Evolutionary conservation across 1,140 invertebrate genomes (phyloP), one percentile per base, ranked within the genome.

Genomic region (Camponotus vicinus): DNA sequence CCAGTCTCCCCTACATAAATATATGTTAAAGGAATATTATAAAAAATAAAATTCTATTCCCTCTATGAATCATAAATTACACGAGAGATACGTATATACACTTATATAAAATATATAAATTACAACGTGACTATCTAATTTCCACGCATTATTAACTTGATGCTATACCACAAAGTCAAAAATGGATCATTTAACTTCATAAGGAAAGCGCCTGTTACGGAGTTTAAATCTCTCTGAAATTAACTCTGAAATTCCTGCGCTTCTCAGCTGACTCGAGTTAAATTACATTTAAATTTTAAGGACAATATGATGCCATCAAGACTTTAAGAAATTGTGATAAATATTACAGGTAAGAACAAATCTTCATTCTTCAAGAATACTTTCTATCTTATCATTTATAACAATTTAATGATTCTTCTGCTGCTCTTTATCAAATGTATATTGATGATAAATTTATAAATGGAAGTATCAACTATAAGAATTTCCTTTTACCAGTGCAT

Each of bases 261-360:
- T 67, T 55, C 55, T 45, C 49, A 15, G n/a, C 15, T 13, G 18
- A 21, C 18, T 69, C 34, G 18, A 79, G 42, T 79, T 79, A 79
- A 79, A 79, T 79, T 79, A 59, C 42, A 37, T 79, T 79, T 69
- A 55, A 79, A 79, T 79, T 55, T 79, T 52, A 79, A 79, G 34
- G 49, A 1, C 2, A 8, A 79, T 42, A 4, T 52, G 32, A 52
- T 18, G 7, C n/a, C 8, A 18, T 4, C 21, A 27, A 27, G 27
- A 27, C 27, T 6, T 15, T 67, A 40, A 67, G 13, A 69, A 79
- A 79, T 69, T 79, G 63, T 79, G 77, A 79, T 79, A 79, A 79
- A 79, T 67, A 66, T 52, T n/a, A 37, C 21, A 67, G 18, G 11
- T n/a, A 21, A 52, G 45, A 42, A 42, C 18, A 52, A 78, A 49